A percentile compares a stretch with the other conserved stretches of the same genome.
These are phyloP conservation scores for Esox masquinongy DNA, from an alignment of 2,797 vertebrate species.

Conservation along the genomic window DNA sequence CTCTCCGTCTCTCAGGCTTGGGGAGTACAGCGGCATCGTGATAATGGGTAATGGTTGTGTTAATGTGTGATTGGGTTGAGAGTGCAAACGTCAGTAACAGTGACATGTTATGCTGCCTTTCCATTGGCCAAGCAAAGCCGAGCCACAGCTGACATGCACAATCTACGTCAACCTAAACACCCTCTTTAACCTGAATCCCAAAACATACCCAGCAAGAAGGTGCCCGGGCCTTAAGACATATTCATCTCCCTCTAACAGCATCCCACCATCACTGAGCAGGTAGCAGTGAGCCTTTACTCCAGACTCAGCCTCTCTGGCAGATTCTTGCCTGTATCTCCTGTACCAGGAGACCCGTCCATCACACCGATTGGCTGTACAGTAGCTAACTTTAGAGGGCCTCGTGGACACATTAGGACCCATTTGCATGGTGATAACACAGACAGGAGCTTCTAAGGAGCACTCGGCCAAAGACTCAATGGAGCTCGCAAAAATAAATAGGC, in stretches of 20 bases:
- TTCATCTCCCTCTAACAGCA: background rate
- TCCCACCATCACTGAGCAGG: background rate
- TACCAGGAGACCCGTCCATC: constrained; percentile 60
- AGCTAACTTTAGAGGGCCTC: constrained; percentile 76
- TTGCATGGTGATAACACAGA: constrained; percentile 76
- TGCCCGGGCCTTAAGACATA: background rate
- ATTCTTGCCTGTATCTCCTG: constrained; percentile 16
- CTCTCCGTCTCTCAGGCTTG: background rate
- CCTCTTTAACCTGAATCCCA: background rate
- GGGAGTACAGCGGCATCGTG: background rate
- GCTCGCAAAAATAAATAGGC: constrained; percentile 70
- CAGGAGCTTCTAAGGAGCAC: constrained; percentile 50
- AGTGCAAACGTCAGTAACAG: background rate
- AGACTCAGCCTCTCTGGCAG: background rate
- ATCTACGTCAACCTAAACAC: background rate
- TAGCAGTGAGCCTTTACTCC: background rate
- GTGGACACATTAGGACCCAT: constrained; percentile 79
- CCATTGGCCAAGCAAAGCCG: background rate
- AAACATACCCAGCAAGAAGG: background rate
- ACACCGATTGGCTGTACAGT: constrained; percentile 66
- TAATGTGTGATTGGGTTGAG: background rate
- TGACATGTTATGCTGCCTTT: background rate
- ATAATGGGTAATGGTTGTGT: background rate
- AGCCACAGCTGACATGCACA: background rate
- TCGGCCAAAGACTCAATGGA: constrained; percentile 71